Evolutionary conservation across 1,140 invertebrate genomes (phyloP), one percentile per base, ranked within the genome.

Genomic region (Drosophila orosa): DNA sequence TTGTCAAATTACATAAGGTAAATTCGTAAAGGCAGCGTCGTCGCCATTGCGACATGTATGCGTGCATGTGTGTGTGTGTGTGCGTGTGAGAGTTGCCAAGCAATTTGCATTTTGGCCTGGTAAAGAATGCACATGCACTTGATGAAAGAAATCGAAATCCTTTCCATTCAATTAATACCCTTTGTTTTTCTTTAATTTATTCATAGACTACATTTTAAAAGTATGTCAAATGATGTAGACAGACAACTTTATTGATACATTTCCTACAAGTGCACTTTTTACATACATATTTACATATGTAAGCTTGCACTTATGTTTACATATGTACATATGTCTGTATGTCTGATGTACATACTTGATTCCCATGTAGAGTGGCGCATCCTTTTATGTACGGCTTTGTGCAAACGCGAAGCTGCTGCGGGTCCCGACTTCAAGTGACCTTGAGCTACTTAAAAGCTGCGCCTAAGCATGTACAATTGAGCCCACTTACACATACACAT

Each of bases 401-500:
- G 57, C 35, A 25, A 25, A 22, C 25, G 27, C 42, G 29, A 50
- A 33, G 48, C 48, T 24, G 31, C 60, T 63, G 33, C 39, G 25
- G 22, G 66, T 71, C 67, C 67, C 67, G 68, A 71, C 50, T 72
- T 71, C 50, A 22, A 47, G 66, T 71, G 77, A 84, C 81, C 81
- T 84, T 84, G 81, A 84, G 77, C 81, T 77, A 84, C 42, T 84
- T 84, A 79, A 63, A 45, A 71, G 60, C 74, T 69, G 75, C 71
- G 74, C 74, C 74, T 77, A 78, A 57, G 37, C 47, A 60, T 66
- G 37, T 76, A 62, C 52, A 39, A 37, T 24, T 25, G 24, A 63
- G 59, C 22, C 48, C 59, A 56, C 59, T 60, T 25, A 19, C 40
- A 54, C 47, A 63, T 29, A 52, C 42, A 40, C 56, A 61, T 45